Conservation (phyloP, 2,888 invertebrate genomes). For the Alcis repandata region DNA sequence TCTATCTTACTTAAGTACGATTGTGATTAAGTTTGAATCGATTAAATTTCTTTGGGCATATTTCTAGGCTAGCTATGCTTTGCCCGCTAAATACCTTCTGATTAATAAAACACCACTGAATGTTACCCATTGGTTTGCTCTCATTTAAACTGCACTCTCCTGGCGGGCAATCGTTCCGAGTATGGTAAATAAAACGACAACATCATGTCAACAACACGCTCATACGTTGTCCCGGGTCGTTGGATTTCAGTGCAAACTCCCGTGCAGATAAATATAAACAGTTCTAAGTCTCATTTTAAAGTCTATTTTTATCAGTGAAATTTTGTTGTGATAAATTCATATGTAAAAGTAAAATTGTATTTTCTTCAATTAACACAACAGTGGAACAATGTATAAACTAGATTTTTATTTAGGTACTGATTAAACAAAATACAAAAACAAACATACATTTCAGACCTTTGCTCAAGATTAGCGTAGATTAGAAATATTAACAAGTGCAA, state of each 20-base stretch:
- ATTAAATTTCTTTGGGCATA: not conserved
- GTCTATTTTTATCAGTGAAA: not conserved
- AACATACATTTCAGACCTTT: no score
- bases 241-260: conserved; percentile 9
- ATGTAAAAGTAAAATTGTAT: no score
- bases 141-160: conserved; percentile 6
- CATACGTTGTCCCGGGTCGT: conserved; percentile 9
- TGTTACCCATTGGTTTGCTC: conserved; percentile 13
- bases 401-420: no score
- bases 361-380: no score
- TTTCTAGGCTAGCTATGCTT: not conserved
- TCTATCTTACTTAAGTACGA: no score
- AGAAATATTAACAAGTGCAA: no score
- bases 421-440: no score
- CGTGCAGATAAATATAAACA: conserved; percentile 8
- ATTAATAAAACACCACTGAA: not conserved
- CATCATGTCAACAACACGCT: conserved; percentile 21
- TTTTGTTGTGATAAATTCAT: not conserved
- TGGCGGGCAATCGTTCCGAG: conserved; percentile 11
- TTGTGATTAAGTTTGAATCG: not conserved
- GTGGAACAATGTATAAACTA: no score
- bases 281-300: conserved; percentile 3
- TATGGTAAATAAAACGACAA: conserved; percentile 21
- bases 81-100: not conserved
- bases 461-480: no score